Percentiles rank a stretch among this genome's conserved stretches.
Conservation (phyloP, 64 coral and sea anemone species). For the Porites australiensis region DNA sequence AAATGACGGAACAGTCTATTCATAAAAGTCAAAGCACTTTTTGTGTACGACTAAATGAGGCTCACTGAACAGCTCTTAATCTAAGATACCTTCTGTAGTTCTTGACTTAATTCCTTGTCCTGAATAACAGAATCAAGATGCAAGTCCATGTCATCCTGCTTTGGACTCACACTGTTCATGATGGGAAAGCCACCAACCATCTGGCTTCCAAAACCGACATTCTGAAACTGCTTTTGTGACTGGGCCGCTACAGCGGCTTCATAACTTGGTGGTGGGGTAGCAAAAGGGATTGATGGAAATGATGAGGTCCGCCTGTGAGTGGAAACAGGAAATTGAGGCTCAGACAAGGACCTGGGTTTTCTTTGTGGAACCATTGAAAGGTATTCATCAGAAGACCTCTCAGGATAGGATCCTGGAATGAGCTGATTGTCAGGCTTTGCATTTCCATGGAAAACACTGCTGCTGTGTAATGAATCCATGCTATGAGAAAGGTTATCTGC, state of each 20-base stretch:
- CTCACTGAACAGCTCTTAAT: neutral
- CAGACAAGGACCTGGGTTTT: slow-evolving; percentile 80
- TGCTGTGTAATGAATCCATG: slow-evolving; percentile 15
- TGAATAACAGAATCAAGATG: slow-evolving; percentile 53
- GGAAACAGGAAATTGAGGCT: slow-evolving; percentile 56
- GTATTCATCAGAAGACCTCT: slow-evolving; percentile 64
- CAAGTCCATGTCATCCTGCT: slow-evolving; percentile 56
- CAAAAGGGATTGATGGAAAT: slow-evolving; percentile 29
- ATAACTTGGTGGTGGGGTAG: slow-evolving; percentile 64
- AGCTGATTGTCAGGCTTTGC: slow-evolving; percentile 58
- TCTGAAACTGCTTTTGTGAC: slow-evolving; percentile 31
- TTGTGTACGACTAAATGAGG: too few relatives aligned
- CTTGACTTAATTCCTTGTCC: slow-evolving; percentile 70
- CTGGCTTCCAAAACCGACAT: neutral
- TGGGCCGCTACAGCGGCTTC: slow-evolving; percentile 67
- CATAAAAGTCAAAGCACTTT: too few relatives aligned
- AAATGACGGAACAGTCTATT: too few relatives aligned
- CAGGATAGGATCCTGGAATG: slow-evolving; percentile 87
- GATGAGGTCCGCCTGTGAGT: slow-evolving; percentile 47
- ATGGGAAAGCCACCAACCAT: neutral
- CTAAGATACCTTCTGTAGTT: slow-evolving; percentile 64
- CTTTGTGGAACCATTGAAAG: slow-evolving; percentile 50
- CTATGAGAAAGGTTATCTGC: slow-evolving; percentile 55
- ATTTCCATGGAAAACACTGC: slow-evolving; percentile 26
- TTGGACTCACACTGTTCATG: slow-evolving; percentile 1